Conservation (phyloP, 2,113 vertebrate species). For the Oplegnathus fasciatus region DNA sequence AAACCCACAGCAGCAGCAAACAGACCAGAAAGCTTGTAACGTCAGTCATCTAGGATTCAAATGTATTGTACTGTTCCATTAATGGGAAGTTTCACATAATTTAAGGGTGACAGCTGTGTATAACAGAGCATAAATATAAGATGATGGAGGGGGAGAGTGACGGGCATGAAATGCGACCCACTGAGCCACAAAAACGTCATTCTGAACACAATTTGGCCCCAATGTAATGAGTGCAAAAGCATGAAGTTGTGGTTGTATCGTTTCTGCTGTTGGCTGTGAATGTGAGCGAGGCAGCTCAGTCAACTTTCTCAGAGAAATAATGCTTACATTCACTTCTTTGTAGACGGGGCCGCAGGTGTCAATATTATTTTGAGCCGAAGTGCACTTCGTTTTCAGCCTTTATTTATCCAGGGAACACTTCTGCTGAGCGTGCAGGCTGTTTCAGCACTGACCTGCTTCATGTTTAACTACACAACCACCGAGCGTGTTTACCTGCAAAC, state of each 20-base stretch:
- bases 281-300: not conserved
- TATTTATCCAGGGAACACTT: not conserved
- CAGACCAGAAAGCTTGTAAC: not conserved
- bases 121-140: constrained; percentile 5
- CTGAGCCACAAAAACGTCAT: constrained; percentile 36
- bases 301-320: not conserved
- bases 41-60: not conserved
- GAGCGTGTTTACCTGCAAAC: not conserved
- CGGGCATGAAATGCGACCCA: constrained; percentile 20
- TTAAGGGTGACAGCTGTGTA: constrained; percentile 1
- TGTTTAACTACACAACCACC: constrained; percentile 1
- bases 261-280: not conserved
- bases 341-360: constrained; percentile 24
- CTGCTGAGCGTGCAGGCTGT: constrained; percentile 41
- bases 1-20: constrained; percentile 34
- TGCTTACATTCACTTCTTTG: constrained; percentile 3
- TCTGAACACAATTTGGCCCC: constrained; percentile 27
- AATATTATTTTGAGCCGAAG: constrained; percentile 21
- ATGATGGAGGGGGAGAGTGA: not conserved
- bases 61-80: constrained; percentile 16
- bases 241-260: constrained; percentile 6
- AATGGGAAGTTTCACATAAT: constrained; percentile 7
- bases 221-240: constrained; percentile 21
- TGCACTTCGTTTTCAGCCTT: constrained; percentile 41
- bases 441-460: constrained; percentile 25